These are phyloP conservation scores for Pyxicephalus adspersus DNA, from an alignment of 2,113 vertebrate species.

Conservation along the genomic window DNA sequence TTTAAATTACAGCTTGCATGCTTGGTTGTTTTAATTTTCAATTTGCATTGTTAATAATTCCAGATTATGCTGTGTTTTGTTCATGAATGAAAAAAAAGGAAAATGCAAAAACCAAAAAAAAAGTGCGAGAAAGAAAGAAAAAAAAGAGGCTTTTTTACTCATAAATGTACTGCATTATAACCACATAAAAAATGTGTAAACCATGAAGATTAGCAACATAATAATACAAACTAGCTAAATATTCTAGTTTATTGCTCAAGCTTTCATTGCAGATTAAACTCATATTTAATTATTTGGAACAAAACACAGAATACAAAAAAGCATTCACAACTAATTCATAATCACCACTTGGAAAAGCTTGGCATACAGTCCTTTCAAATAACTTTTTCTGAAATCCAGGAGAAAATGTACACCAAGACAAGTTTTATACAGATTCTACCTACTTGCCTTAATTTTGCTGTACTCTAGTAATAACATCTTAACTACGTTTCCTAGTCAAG, in stretches of 20 bases:
- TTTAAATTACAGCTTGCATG: constrained; percentile 39
- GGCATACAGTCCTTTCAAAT: background rate
- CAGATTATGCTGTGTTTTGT: constrained; percentile 46
- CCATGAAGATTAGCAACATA: constrained; percentile 48
- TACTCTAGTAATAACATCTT: too few species aligned
- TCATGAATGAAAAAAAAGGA: constrained; percentile 19
- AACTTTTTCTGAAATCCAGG: too few species aligned
- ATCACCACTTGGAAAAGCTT: constrained; percentile 21
- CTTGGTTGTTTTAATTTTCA: constrained; percentile 39
- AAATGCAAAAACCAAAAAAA: constrained; percentile 30
- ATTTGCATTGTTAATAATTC: constrained; percentile 51
- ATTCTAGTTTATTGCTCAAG: constrained; percentile 17
- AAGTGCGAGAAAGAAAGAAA: constrained; percentile 1
- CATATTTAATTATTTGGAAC: constrained; percentile 54
- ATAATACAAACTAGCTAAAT: constrained; percentile 29
- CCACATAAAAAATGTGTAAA: constrained; percentile 39
- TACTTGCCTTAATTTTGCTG: too few species aligned
- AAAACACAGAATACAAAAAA: constrained; percentile 41
- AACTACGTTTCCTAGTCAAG: too few species aligned
- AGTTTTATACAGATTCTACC: too few species aligned
- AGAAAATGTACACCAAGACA: too few species aligned
- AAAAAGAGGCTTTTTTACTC: constrained; percentile 12
- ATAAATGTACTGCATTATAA: constrained; percentile 31
- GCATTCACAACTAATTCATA: constrained; percentile 31
- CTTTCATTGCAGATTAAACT: constrained; percentile 48